Evolutionary conservation across 2,888 invertebrate species (phyloP), one percentile per base, ranked within the genome.

Genomic region (Hesperia comma): DNA sequence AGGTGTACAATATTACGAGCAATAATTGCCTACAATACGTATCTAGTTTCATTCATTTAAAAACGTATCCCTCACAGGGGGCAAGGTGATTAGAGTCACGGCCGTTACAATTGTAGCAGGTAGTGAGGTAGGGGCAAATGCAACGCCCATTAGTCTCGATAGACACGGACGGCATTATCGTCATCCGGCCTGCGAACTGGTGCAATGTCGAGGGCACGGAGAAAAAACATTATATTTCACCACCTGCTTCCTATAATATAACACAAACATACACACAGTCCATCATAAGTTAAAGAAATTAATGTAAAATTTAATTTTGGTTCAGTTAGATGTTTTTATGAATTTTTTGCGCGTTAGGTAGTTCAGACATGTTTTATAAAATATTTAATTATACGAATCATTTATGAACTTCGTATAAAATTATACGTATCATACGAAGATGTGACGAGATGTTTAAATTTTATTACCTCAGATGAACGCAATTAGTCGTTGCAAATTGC

Each of bases 1-100:
- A 49, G 60, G 60, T 40, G 61, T 55, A 55, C 54, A 8, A 49
- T 67, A 53, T 56, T 49, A 58, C 55, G 63, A 51, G 64, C 68
- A 72, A 71, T 71, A 61, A 71, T 69, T 57, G 66, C 66, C 61
- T 46, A 46, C 33, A 17, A 55, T 67, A 49, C 49, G 61, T 61
- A 54, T 67, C 60, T 43, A 43, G 60, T 66, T 60, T 60, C 64
- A 54, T 60, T 66, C 58, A 66, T 66, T 66, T 60, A 66, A 60
- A 66, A 68, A 67, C 67, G 61, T 71, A 78, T 71, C 74, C 78
- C 79, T 76, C 76, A 71, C 69, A 69, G 67, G 69, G 77, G 73
- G 72, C 86, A 87, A 90, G 88, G 90, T 86, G 86, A 87, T 82
- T 81, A 74, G 72, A 86, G 84, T 90, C 89, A 90, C 82, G 88